Evolutionary conservation across 2,113 vertebrate species (phyloP).

Genomic region (Hassar affinis): DNA sequence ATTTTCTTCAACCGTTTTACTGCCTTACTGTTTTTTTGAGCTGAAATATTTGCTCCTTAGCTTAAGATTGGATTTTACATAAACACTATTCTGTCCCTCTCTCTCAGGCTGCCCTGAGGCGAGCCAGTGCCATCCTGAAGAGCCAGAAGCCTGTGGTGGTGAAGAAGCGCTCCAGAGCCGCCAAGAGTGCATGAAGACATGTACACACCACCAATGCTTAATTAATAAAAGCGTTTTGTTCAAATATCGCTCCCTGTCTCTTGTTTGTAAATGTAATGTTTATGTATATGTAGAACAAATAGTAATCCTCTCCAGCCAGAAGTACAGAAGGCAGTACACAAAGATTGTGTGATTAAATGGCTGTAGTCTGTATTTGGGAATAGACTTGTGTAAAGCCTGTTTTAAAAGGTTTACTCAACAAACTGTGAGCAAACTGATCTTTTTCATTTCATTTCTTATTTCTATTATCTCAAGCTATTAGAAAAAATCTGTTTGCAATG

Average conservation of each 20-base stretch:
- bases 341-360: background rate
- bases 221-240: conserved; percentile 65
- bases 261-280: too few relatives aligned
- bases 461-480: background rate
- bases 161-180: conserved; percentile 81
- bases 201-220: conserved; percentile 27
- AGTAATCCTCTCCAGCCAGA: background rate
- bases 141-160: conserved; percentile 92
- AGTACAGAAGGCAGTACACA: background rate
- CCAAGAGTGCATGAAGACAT: conserved; percentile 78
- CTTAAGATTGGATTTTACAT: background rate
- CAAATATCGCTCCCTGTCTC: conserved; percentile 2
- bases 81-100: background rate
- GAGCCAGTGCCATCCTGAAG: conserved; percentile 85
- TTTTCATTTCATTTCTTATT: background rate
- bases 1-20: background rate
- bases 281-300: background rate
- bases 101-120: conserved; percentile 81
- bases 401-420: background rate
- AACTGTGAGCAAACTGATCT: background rate
- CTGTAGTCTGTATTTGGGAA: background rate
- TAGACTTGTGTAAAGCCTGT: background rate
- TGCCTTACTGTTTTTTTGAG: background rate
- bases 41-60: background rate
- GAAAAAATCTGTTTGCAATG: background rate